phyloP scores from a whole-genome alignment of 1,140 invertebrate genomes.

The Zaprionus ghesquierei region DNA sequence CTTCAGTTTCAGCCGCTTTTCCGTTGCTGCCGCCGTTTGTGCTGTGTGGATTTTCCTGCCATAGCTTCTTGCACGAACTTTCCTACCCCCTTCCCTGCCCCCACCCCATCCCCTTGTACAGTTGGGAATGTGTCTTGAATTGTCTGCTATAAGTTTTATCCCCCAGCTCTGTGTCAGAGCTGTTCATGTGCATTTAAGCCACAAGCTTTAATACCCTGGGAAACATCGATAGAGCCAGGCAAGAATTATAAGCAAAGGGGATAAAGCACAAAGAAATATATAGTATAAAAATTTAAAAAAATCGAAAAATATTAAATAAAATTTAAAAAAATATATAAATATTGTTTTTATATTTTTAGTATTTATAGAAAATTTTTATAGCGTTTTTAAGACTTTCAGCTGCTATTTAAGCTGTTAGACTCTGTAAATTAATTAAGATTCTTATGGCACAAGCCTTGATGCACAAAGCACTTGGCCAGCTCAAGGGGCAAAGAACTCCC shows the following conservation, averaged over 20 bases:
- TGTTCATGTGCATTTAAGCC: background rate
- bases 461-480: background rate
- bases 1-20: slow-evolving; percentile 20
- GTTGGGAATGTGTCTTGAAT: slow-evolving; percentile 42
- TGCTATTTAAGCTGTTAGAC: no score
- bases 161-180: slow-evolving; percentile 2
- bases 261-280: background rate
- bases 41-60: background rate
- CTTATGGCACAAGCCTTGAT: background rate
- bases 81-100: background rate
- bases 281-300: no score
- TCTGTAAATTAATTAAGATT: no score
- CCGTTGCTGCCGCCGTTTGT: slow-evolving; percentile 22
- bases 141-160: slow-evolving; percentile 68
- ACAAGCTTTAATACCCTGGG: background rate
- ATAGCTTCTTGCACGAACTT: slow-evolving; percentile 3
- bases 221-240: no score
- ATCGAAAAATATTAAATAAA: no score
- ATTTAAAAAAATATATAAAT: no score
- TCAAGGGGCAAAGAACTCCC: background rate
- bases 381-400: no score
- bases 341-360: no score
- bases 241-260: no score
- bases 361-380: no score
- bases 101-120: background rate